These are phyloP conservation scores for Hylaeus anthracinus DNA, from an alignment of 1,140 invertebrate genomes.

Conservation along the genomic window DNA sequence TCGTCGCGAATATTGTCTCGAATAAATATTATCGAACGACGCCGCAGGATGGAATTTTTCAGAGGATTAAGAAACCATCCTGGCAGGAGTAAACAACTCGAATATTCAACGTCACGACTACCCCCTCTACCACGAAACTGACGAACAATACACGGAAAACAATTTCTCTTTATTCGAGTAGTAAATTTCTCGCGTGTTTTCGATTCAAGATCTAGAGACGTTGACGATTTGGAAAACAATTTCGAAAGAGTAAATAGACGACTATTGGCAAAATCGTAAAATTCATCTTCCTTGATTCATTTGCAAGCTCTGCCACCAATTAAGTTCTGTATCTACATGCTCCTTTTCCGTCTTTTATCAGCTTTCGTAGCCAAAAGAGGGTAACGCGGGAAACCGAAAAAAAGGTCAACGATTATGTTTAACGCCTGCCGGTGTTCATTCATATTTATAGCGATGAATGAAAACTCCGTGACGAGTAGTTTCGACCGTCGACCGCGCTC, in stretches of 20 bases:
- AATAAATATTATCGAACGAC: too few species aligned
- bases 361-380: background rate
- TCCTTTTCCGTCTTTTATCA: background rate
- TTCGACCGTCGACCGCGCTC: conserved; percentile 3
- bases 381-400: conserved; percentile 40
- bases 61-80: background rate
- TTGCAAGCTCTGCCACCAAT: too few species aligned
- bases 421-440: conserved; percentile 43
- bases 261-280: too few species aligned
- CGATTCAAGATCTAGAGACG: too few species aligned
- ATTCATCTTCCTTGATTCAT: too few species aligned
- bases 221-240: too few species aligned
- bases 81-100: background rate
- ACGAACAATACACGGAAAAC: background rate
- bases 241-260: too few species aligned
- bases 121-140: background rate
- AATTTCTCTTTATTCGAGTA: background rate
- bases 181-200: background rate
- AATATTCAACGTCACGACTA: background rate
- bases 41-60: background rate
- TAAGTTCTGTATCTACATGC: too few species aligned
- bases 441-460: conserved; percentile 64
- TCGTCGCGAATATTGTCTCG: background rate
- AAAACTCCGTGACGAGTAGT: conserved; percentile 37
- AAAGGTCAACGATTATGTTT: conserved; percentile 47